Conservation (phyloP, 2,888 invertebrate genomes). For the Drosophila helvetica region DNA sequence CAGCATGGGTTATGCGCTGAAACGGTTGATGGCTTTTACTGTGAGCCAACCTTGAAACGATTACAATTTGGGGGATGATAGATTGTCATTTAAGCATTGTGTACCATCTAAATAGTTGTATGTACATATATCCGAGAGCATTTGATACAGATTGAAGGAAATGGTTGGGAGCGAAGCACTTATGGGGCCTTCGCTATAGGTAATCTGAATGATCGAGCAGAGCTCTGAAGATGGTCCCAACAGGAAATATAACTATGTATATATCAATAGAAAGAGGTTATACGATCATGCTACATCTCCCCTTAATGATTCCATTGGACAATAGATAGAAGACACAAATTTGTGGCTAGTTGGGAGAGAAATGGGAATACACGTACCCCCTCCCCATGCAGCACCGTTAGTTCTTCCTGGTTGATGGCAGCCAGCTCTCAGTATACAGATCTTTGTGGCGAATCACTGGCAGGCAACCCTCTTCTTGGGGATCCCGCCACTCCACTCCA, state of each 20-base stretch:
- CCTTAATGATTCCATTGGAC: no score
- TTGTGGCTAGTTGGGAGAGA: no score
- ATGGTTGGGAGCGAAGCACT: not conserved
- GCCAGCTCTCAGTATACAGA: not conserved
- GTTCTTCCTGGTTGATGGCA: not conserved
- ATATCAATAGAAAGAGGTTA: no score
- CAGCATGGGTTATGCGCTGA: conserved; percentile 4
- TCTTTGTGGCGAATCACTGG: not conserved
- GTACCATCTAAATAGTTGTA: not conserved
- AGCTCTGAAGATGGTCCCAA: no score
- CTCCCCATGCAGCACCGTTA: not conserved
- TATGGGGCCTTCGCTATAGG: not conserved
- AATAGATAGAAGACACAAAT: no score
- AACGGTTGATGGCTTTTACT: not conserved
- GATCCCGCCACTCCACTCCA: not conserved
- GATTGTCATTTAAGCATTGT: not conserved
- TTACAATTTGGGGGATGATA: not conserved
- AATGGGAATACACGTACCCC: not conserved
- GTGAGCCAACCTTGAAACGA: not conserved
- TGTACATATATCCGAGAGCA: not conserved
- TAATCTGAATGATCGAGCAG: not conserved
- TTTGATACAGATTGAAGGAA: not conserved
- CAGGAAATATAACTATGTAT: no score
- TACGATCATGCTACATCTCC: no score
- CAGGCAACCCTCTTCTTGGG: not conserved